phyloP scores from a whole-genome alignment of 2,888 invertebrate species.

The Andrena chrysosceles region DNA sequence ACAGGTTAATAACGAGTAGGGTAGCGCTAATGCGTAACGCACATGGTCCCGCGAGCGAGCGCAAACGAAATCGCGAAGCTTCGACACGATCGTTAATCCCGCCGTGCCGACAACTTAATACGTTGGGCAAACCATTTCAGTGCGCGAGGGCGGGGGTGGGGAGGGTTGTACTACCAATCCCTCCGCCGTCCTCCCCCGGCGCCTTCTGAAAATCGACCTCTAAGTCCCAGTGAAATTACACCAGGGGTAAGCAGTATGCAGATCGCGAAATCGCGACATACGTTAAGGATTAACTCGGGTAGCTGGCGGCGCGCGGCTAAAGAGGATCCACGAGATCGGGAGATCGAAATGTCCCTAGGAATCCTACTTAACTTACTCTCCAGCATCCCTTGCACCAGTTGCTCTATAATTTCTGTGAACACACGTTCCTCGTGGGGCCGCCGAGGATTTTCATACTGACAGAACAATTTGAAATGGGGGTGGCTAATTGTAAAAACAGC shows the following conservation, averaged over 20 bases:
- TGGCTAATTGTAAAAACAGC: too few relatives aligned
- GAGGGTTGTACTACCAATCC: constrained; percentile 35
- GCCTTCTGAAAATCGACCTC: constrained; percentile 38
- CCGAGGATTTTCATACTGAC: constrained; percentile 11
- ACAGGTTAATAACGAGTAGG: constrained; percentile 64
- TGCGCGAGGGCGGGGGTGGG: constrained; percentile 17
- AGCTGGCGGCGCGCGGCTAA: constrained; percentile 44
- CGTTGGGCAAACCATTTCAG: constrained; percentile 77
- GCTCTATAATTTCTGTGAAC: constrained; percentile 31
- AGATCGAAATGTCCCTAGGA: constrained; percentile 59
- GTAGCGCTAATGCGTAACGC: constrained; percentile 25
- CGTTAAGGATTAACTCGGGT: constrained; percentile 77
- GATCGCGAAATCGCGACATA: constrained; percentile 80
- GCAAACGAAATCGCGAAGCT: constrained; percentile 72
- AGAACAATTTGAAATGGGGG: background rate
- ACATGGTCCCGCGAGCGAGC: constrained; percentile 6
- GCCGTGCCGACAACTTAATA: constrained; percentile 77
- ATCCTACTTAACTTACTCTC: constrained; percentile 52
- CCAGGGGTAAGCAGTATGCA: constrained; percentile 80
- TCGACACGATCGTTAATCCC: constrained; percentile 74
- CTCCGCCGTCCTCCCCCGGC: constrained; percentile 28
- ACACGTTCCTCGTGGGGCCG: background rate
- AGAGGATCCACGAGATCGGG: constrained; percentile 67
- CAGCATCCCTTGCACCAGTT: background rate
- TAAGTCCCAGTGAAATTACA: constrained; percentile 76